These are phyloP conservation scores for Tipula helvola DNA, from an alignment of 2,888 invertebrate genomes.

Conservation along the genomic window DNA sequence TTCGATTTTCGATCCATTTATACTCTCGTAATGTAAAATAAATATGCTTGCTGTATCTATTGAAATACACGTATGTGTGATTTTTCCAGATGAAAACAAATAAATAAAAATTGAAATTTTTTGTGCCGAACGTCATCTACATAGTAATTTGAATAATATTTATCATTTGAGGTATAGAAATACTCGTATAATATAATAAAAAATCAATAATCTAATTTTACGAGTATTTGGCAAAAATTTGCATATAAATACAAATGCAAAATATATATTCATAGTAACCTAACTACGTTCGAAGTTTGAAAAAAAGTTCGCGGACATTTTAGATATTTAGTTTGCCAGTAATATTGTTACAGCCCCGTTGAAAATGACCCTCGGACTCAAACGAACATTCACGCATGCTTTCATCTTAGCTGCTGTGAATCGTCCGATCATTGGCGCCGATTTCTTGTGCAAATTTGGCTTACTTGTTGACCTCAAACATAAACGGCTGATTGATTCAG, in stretches of 20 bases:
- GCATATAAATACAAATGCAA: not conserved
- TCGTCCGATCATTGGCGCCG: too few relatives aligned
- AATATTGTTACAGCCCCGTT: too few relatives aligned
- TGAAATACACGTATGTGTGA: not conserved
- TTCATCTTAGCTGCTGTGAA: too few relatives aligned
- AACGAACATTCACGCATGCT: too few relatives aligned
- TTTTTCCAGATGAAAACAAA: not conserved
- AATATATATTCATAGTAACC: too few relatives aligned
- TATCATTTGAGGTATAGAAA: not conserved
- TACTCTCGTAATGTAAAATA: not conserved
- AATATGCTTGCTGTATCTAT: not conserved
- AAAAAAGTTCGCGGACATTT: too few relatives aligned
- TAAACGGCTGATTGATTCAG: too few relatives aligned
- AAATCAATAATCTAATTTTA: not conserved
- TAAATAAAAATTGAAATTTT: not conserved
- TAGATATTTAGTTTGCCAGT: too few relatives aligned
- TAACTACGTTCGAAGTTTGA: too few relatives aligned
- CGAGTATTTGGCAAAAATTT: not conserved
- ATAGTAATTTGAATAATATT: not conserved
- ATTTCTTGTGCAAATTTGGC: too few relatives aligned
- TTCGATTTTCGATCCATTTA: not conserved
- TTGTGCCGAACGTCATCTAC: not conserved
- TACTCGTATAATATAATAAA: not conserved
- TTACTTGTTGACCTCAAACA: too few relatives aligned
- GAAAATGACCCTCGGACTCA: too few relatives aligned